These are phyloP conservation scores for Mylabris sibirica DNA, from an alignment of 2,888 invertebrate genomes.

Conservation along the genomic window DNA sequence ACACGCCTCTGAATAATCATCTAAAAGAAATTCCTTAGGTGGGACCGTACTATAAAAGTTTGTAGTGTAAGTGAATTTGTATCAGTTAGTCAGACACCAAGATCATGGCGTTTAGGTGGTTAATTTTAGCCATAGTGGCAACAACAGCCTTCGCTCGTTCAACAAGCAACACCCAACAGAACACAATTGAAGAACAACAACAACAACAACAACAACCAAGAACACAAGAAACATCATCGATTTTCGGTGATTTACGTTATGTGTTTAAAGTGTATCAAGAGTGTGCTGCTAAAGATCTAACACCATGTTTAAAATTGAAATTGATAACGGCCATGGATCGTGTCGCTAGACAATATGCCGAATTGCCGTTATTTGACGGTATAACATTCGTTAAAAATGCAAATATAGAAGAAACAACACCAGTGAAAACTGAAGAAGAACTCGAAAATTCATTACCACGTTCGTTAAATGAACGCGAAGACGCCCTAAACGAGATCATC, in stretches of 20 bases:
- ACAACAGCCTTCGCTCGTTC: conserved; percentile 65
- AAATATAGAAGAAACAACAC: conserved; percentile 59
- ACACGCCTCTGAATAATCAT: conserved; percentile 31
- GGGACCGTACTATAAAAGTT: conserved; percentile 56
- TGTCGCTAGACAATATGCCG: conserved; percentile 69
- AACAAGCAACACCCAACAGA: conserved; percentile 62
- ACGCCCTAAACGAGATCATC: conserved; percentile 77
- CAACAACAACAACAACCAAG: too few relatives aligned
- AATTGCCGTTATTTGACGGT: conserved; percentile 76
- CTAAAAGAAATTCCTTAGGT: conserved; percentile 54
- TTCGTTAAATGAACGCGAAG: conserved; percentile 74
- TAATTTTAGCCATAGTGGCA: conserved; percentile 66
- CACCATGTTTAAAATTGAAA: conserved; percentile 81
- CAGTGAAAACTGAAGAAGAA: conserved; percentile 66
- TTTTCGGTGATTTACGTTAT: conserved; percentile 73
- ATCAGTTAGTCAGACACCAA: conserved; percentile 52
- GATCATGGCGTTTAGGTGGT: conserved; percentile 67
- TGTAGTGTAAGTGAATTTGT: conserved; percentile 59
- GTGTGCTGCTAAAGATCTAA: conserved; percentile 73
- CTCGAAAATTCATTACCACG: conserved; percentile 79
- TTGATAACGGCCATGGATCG: conserved; percentile 80
- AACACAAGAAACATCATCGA: conserved; percentile 52
- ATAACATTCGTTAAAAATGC: conserved; percentile 76
- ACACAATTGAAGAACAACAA: conserved; percentile 56
- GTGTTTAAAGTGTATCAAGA: conserved; percentile 84